Percentiles rank a stretch among this genome's conserved stretches.
Conservation (phyloP, 2,113 vertebrate genomes). For the Petrocephalus microphthalmus region DNA sequence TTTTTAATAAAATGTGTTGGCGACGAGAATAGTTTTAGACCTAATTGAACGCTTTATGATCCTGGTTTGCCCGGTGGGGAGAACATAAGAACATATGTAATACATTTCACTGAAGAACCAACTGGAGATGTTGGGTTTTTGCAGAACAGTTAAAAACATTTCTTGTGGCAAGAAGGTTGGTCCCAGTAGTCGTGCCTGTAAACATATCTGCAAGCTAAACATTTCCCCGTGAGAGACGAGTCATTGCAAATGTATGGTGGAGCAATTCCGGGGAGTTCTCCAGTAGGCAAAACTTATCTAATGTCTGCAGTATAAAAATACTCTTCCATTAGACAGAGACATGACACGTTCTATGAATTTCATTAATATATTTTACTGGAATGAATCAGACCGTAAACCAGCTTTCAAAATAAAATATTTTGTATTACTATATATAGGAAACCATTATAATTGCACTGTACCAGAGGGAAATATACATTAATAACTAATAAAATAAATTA, state of each 20-base stretch:
- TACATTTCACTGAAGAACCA: neutral
- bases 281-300: neutral
- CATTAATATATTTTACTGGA: neutral
- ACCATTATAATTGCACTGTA: neutral
- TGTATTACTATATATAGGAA: neutral
- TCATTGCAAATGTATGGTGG: neutral
- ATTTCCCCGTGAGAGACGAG: neutral
- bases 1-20: conserved; percentile 26
- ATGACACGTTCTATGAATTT: neutral
- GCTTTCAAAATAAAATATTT: conserved; percentile 1
- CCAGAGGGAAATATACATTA: neutral
- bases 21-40: conserved; percentile 19
- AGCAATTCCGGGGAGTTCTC: neutral
- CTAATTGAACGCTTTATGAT: conserved; percentile 33
- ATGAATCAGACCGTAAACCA: neutral
- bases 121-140: neutral
- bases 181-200: neutral
- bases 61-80: conserved; percentile 22
- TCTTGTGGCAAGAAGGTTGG: conserved; percentile 8
- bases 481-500: neutral
- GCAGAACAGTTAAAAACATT: conserved; percentile 7
- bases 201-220: neutral
- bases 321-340: conserved; percentile 1
- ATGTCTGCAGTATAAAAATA: neutral
- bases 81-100: neutral